Evolutionary conservation across 2,888 invertebrate species (phyloP).

Genomic region (Isotomurus palustris): DNA sequence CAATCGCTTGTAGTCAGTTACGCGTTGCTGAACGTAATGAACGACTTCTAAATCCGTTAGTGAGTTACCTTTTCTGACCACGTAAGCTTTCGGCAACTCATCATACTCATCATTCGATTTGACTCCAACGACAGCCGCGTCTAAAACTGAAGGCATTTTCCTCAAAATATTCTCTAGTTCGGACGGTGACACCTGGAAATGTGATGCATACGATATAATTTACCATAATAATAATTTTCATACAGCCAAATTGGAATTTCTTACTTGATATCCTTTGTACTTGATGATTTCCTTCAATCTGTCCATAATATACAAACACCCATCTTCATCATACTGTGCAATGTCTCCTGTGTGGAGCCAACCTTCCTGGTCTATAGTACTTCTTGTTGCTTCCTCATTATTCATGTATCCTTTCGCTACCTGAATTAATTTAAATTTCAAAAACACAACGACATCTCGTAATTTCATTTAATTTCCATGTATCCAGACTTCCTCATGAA

Average conservation of each 20-base stretch:
- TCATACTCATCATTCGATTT: conserved; percentile 1
- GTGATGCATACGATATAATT: neutral
- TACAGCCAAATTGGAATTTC: too few relatives aligned
- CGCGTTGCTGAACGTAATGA: conserved; percentile 20
- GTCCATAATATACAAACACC: conserved; percentile 38
- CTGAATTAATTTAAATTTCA: too few relatives aligned
- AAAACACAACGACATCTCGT: too few relatives aligned
- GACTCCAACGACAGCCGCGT: conserved; percentile 74
- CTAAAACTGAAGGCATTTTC: conserved; percentile 66
- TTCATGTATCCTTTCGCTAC: conserved; percentile 73
- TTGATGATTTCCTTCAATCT: conserved; percentile 61
- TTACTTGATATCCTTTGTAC: conserved; percentile 79
- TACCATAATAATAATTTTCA: too few relatives aligned
- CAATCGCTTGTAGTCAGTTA: conserved; percentile 60
- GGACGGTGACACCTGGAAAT: conserved; percentile 7
- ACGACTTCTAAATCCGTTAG: conserved; percentile 45
- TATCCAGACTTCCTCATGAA: too few relatives aligned
- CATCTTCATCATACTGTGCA: conserved; percentile 36
- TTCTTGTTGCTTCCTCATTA: conserved; percentile 67
- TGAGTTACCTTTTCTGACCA: conserved; percentile 48
- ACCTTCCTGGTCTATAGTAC: conserved; percentile 67
- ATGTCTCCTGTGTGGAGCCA: conserved; percentile 70
- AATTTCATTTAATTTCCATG: too few relatives aligned
- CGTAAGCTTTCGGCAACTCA: conserved; percentile 47
- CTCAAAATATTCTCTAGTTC: conserved; percentile 65